Conservation (phyloP, 2,888 invertebrate species). For the Himalopsyche anomala region DNA sequence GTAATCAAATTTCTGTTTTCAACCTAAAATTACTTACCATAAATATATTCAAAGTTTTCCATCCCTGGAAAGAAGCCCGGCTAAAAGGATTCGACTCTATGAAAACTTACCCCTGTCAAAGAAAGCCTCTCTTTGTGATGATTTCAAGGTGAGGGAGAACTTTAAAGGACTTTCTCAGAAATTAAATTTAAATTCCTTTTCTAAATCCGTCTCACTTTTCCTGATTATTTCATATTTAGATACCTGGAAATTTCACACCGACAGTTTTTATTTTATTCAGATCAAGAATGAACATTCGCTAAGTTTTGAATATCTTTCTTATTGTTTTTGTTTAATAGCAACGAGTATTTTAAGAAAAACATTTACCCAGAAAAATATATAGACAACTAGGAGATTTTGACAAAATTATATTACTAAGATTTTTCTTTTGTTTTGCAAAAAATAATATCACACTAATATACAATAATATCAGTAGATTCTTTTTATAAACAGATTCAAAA, state of each 20-base stretch:
- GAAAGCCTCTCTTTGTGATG: slow-evolving; percentile 62
- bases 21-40: neutral
- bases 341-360: too few species aligned
- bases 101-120: slow-evolving; percentile 59
- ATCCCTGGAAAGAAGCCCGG: slow-evolving; percentile 44
- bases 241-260: neutral
- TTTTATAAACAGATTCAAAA: too few species aligned
- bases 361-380: too few species aligned
- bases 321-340: too few species aligned
- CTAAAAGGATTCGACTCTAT: slow-evolving; percentile 52
- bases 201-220: slow-evolving; percentile 17
- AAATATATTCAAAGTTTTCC: slow-evolving; percentile 14
- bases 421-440: too few species aligned
- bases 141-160: slow-evolving; percentile 59
- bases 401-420: too few species aligned
- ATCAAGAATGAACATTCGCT: too few species aligned
- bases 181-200: slow-evolving; percentile 60
- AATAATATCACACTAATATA: too few species aligned
- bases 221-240: slow-evolving; percentile 30
- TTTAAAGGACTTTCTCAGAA: slow-evolving; percentile 57
- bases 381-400: too few species aligned
- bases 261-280: neutral
- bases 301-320: too few species aligned
- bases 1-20: neutral
- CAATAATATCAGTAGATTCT: too few species aligned